Evolutionary conservation across 2,888 invertebrate species (phyloP).

Genomic region (Clanis bilineata): DNA sequence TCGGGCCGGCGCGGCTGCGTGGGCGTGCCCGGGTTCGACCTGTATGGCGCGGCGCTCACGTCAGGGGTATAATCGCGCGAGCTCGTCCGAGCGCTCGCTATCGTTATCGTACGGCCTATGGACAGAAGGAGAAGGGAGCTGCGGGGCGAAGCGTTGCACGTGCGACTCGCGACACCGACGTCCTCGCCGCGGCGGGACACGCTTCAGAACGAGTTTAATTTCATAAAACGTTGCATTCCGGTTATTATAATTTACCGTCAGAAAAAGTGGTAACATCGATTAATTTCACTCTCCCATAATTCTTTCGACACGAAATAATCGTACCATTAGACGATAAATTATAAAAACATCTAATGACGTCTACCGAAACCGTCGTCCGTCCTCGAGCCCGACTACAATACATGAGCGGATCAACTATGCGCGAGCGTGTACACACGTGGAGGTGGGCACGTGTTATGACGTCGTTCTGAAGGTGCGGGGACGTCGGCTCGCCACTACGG

Average conservation of each 20-base stretch:
- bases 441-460: conserved; percentile 19
- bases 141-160: conserved; percentile 79
- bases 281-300: neutral
- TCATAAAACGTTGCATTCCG: conserved; percentile 29
- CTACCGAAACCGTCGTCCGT: neutral
- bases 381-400: neutral
- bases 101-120: conserved; percentile 82
- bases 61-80: conserved; percentile 81
- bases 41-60: conserved; percentile 80
- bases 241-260: neutral
- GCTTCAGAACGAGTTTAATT: conserved; percentile 46
- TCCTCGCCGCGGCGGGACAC: conserved; percentile 37
- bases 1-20: conserved; percentile 94
- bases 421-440: conserved; percentile 16
- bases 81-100: conserved; percentile 80
- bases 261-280: neutral
- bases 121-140: conserved; percentile 81
- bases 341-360: neutral
- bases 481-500: conserved; percentile 53
- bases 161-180: conserved; percentile 54
- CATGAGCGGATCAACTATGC: neutral
- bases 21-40: conserved; percentile 96
- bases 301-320: neutral
- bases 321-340: neutral
- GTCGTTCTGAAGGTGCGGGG: conserved; percentile 59